These are phyloP conservation scores for Cylindroiulus punctatus DNA, from an alignment of 2,888 invertebrate species.

Conservation along the genomic window DNA sequence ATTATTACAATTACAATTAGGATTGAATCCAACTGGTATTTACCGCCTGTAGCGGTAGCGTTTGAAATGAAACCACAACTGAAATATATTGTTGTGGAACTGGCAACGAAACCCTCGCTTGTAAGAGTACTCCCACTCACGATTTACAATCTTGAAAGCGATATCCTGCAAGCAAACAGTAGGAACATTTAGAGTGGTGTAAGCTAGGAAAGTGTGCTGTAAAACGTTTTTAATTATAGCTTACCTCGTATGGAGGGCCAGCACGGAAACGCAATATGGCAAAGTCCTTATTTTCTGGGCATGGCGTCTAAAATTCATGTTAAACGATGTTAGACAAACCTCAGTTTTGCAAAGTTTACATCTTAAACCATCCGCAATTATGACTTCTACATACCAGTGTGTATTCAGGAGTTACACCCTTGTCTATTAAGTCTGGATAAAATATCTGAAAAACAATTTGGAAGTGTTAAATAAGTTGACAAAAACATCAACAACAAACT, in stretches of 20 bases:
- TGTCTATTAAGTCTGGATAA: conserved; percentile 98
- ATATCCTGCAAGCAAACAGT: conserved; percentile 74
- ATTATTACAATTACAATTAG: neutral
- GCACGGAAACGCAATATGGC: conserved; percentile 93
- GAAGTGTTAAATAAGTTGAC: neutral
- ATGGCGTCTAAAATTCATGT: conserved; percentile 75
- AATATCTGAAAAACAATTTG: conserved; percentile 75
- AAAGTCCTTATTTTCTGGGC: conserved; percentile 93
- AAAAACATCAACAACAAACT: conserved; percentile 3
- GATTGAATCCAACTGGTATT: neutral
- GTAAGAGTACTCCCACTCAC: conserved; percentile 99
- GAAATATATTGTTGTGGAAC: conserved; percentile 99
- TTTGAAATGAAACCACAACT: conserved; percentile 99
- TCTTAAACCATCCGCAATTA: neutral
- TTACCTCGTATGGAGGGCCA: conserved; percentile 96
- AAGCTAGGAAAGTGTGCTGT: neutral
- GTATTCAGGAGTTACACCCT: conserved; percentile 90
- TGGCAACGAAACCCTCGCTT: conserved; percentile 98
- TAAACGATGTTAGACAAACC: conserved; percentile 47
- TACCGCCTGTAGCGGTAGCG: conserved; percentile 88
- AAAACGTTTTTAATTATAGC: neutral
- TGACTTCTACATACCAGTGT: conserved; percentile 75
- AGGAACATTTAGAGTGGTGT: neutral
- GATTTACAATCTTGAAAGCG: conserved; percentile 97
- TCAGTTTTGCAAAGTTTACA: conserved; percentile 39